These are phyloP conservation scores for Patella pellucida DNA, from an alignment of 2,888 invertebrate species.

Conservation along the genomic window DNA sequence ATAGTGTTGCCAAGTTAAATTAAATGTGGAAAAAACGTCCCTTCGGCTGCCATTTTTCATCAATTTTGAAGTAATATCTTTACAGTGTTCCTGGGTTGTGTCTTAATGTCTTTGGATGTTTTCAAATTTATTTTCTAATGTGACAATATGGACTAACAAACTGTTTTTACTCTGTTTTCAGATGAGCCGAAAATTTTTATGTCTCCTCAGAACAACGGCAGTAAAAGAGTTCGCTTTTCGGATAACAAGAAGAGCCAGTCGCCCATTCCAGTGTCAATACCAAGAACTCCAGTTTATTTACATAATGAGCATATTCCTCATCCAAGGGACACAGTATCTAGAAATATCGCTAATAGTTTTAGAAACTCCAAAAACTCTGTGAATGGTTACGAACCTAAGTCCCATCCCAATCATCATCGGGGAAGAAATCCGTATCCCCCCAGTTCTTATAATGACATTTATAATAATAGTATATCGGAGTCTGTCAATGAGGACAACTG, in stretches of 20 bases:
- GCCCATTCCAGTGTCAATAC: not conserved
- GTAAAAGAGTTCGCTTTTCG: constrained; percentile 6
- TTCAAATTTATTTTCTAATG: too few species aligned
- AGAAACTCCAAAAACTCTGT: constrained; percentile 1
- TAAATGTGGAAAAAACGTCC: too few species aligned
- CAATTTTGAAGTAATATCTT: too few species aligned
- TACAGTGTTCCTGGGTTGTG: too few species aligned
- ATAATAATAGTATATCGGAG: constrained; percentile 2
- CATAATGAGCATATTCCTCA: not conserved
- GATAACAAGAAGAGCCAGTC: not conserved
- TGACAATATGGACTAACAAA: too few species aligned
- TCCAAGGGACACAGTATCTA: not conserved
- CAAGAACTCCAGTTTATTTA: not conserved
- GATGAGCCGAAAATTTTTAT: not conserved
- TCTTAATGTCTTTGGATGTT: too few species aligned
- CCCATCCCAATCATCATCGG: not conserved
- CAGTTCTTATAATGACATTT: not conserved
- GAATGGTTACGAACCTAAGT: not conserved
- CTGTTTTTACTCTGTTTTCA: not conserved
- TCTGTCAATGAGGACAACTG: not conserved
- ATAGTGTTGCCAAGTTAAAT: too few species aligned
- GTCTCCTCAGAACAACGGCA: not conserved
- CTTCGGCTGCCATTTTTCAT: too few species aligned
- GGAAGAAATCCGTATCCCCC: not conserved
- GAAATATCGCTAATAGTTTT: constrained; percentile 6